Conservation (phyloP, 2,113 vertebrate genomes). For the Lipotes vexillifer region DNA sequence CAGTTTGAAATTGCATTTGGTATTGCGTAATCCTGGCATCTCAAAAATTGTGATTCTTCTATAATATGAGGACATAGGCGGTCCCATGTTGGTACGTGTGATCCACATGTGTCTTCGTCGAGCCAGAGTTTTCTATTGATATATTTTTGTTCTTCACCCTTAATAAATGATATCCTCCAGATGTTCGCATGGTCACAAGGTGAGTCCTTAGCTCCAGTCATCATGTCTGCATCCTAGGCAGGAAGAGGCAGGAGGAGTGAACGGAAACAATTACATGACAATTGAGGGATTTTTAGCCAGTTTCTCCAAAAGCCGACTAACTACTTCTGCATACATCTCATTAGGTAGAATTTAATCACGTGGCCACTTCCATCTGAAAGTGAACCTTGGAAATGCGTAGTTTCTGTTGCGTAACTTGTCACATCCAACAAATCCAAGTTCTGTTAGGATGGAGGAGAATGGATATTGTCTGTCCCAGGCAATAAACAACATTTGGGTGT, state of each 20-base stretch:
- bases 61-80: not conserved
- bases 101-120: not conserved
- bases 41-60: not conserved
- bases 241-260: not conserved
- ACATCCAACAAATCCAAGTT: not conserved
- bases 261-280: no score
- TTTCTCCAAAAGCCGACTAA: not conserved
- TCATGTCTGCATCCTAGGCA: not conserved
- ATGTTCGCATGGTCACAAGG: not conserved
- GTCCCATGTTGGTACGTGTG: accelerated
- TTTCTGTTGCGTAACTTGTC: not conserved
- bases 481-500: not conserved
- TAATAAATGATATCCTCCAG: not conserved
- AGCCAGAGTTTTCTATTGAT: no score
- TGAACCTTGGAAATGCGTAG: not conserved
- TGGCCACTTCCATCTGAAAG: not conserved
- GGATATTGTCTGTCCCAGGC: not conserved
- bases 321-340: not conserved
- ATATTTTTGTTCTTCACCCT: not conserved
- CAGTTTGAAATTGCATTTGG: not conserved
- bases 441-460: not conserved
- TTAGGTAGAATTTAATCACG: not conserved
- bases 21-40: not conserved
- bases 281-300: not conserved
- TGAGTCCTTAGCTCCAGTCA: not conserved